Evolutionary conservation across 2,888 invertebrate species (phyloP).

Genomic region (Tachina fera): DNA sequence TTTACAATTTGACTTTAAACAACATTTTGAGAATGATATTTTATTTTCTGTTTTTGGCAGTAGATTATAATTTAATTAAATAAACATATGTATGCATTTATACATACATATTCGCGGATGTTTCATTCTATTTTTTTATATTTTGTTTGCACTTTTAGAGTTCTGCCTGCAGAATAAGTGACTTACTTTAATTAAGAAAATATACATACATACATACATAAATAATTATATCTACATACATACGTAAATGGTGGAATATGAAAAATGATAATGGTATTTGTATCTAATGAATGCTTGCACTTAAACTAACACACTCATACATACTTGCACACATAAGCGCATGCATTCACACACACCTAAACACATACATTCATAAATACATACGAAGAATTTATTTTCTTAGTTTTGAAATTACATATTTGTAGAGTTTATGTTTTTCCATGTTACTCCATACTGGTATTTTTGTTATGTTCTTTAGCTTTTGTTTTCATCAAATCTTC

Average conservation of each 20-base stretch:
- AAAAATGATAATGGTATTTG: neutral
- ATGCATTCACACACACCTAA: constrained; percentile 7
- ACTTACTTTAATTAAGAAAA: constrained; percentile 27
- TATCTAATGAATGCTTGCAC: neutral
- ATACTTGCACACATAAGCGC: neutral
- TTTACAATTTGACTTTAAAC: neutral
- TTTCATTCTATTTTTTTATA: constrained; percentile 28
- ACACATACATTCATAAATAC: constrained; percentile 38
- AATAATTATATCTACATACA: no score
- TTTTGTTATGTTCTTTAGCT: constrained; percentile 1
- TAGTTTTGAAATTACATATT: neutral
- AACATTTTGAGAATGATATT: neutral
- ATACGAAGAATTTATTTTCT: constrained; percentile 46
- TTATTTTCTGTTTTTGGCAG: neutral
- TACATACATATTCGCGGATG: no score
- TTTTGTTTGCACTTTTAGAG: constrained; percentile 22
- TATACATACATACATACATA: neutral
- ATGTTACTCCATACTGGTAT: neutral
- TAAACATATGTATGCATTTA: neutral
- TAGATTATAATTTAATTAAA: constrained; percentile 3
- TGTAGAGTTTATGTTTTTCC: neutral
- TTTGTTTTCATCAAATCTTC: constrained; percentile 3
- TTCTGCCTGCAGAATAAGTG: constrained; percentile 50
- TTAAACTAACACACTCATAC: constrained; percentile 2
- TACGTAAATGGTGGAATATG: neutral